Conservation (phyloP, 2,797 vertebrate genomes). For the Megaceryle alcyon region DNA sequence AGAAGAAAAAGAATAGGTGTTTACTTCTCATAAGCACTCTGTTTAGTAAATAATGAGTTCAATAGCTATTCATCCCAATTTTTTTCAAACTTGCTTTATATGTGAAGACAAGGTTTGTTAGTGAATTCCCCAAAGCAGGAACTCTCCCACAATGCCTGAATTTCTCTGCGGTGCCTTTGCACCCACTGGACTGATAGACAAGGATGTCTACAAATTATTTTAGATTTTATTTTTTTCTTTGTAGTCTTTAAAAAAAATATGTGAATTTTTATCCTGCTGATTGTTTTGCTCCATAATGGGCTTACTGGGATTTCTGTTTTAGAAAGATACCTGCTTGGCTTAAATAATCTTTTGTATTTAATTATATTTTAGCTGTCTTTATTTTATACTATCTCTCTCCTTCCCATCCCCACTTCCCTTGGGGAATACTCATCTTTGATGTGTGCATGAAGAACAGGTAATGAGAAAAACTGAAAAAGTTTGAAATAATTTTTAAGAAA, state of each 20-base stretch:
- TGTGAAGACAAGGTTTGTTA: not conserved
- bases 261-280: not conserved
- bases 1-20: not conserved
- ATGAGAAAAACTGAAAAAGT: not conserved
- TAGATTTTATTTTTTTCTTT: not conserved
- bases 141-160: not conserved
- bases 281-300: not conserved
- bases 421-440: not conserved
- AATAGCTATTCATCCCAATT: not conserved
- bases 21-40: not conserved
- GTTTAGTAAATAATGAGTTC: not conserved
- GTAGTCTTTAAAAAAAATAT: not conserved
- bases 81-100: not conserved
- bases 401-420: not conserved
- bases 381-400: not conserved
- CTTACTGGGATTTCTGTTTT: conserved; percentile 25
- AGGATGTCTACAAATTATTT: not conserved
- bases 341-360: conserved; percentile 27
- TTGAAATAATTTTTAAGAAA: not conserved
- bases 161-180: not conserved
- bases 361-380: not conserved
- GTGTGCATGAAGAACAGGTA: not conserved
- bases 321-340: not conserved
- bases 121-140: not conserved
- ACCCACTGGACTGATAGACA: not conserved